A percentile compares a stretch with the other conserved stretches of the same genome.
Evolutionary conservation across 1,140 invertebrate genomes (phyloP).

Genomic region (Papilio polytes): DNA sequence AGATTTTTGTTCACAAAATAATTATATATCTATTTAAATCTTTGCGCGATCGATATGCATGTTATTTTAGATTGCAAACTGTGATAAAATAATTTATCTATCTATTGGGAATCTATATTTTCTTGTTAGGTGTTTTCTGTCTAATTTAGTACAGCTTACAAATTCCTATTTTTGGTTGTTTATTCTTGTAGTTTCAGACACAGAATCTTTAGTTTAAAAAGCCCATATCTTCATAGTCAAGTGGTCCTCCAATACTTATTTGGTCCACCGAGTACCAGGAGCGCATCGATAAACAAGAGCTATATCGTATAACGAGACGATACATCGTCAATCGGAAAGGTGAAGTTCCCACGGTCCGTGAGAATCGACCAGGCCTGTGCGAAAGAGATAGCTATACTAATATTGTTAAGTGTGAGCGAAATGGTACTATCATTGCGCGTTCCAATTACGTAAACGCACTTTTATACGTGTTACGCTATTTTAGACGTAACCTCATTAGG

Average conservation of each 20-base stretch:
- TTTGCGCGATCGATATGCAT: too few relatives aligned
- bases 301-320: conserved; percentile 59
- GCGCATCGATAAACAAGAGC: conserved; percentile 38
- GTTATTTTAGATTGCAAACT: too few relatives aligned
- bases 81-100: too few relatives aligned
- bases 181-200: too few relatives aligned
- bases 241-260: conserved; percentile 44
- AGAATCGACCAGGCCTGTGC: conserved; percentile 52
- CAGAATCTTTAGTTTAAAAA: background rate
- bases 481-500: conserved; percentile 2
- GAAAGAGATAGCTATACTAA: conserved; percentile 45
- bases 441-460: conserved; percentile 41
- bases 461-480: conserved; percentile 15
- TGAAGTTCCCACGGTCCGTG: conserved; percentile 75
- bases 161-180: too few relatives aligned
- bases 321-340: conserved; percentile 66
- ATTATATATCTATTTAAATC: too few relatives aligned
- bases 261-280: conserved; percentile 33
- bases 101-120: too few relatives aligned
- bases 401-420: conserved; percentile 43
- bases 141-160: too few relatives aligned
- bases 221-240: conserved; percentile 41
- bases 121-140: too few relatives aligned
- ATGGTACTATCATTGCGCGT: conserved; percentile 35
- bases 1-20: too few relatives aligned